Conservation (phyloP, 2,797 vertebrate genomes). For the Balearica regulorum region DNA sequence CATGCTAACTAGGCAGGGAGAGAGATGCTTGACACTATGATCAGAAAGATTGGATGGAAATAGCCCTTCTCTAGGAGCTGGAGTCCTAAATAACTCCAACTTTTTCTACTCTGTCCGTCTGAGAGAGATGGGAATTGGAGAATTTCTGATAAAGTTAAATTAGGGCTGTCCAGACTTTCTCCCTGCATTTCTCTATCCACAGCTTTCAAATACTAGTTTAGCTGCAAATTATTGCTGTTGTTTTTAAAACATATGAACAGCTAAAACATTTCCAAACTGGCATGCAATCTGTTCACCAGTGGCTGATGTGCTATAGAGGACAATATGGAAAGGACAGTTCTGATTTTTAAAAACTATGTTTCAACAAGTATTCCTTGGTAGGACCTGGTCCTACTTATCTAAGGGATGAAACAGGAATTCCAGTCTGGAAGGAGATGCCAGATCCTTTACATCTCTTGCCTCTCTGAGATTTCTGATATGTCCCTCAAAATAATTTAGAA, state of each 20-base stretch:
- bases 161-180: not conserved
- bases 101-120: not conserved
- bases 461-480: not conserved
- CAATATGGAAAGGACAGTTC: not conserved
- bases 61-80: not conserved
- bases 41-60: not conserved
- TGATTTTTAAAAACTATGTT: not conserved
- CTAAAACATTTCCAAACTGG: slow-evolving; percentile 27
- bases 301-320: not conserved
- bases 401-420: not conserved
- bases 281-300: slow-evolving; percentile 28
- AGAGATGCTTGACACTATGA: not conserved
- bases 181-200: not conserved
- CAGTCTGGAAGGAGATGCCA: not conserved
- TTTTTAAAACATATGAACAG: slow-evolving; percentile 42
- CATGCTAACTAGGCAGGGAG: not conserved
- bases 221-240: slow-evolving; percentile 14
- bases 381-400: not conserved
- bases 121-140: not conserved
- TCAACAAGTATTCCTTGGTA: not conserved
- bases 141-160: not conserved
- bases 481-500: not conserved
- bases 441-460: not conserved
- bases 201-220: slow-evolving; percentile 22
- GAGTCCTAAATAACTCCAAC: not conserved